phyloP scores from a whole-genome alignment of 2,113 vertebrate genomes.

The Oncorhynchus nerka region DNA sequence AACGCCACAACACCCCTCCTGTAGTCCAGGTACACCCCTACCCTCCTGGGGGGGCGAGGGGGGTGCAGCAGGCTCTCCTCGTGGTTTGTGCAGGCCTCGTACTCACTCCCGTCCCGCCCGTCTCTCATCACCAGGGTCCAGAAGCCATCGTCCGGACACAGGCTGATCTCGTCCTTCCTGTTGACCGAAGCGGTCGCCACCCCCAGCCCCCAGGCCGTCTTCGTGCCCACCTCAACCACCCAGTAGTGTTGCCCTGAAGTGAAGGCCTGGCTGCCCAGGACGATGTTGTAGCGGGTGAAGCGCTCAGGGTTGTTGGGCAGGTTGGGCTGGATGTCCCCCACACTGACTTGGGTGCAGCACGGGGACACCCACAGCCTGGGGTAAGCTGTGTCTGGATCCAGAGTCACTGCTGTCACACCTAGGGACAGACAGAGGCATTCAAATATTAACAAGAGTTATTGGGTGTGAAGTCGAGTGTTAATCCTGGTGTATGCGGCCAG shows the following conservation, averaged over 20 bases:
- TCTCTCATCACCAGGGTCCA: conserved; percentile 76
- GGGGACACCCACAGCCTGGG: conserved; percentile 78
- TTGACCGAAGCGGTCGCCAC: conserved; percentile 76
- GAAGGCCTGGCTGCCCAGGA: conserved; percentile 71
- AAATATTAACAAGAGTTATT: neutral
- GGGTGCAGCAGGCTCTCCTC: conserved; percentile 74
- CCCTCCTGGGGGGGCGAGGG: conserved; percentile 48
- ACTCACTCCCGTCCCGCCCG: conserved; percentile 55
- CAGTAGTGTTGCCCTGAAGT: conserved; percentile 78
- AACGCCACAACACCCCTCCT: conserved; percentile 74
- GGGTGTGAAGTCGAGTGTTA: neutral
- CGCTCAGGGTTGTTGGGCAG: conserved; percentile 72
- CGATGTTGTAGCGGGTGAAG: conserved; percentile 82
- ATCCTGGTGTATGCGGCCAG: neutral
- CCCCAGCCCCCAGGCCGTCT: conserved; percentile 84
- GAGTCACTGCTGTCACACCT: conserved; percentile 65
- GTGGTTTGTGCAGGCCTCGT: conserved; percentile 74
- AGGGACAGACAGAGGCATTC: neutral
- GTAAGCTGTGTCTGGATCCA: conserved; percentile 80
- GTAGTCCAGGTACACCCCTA: conserved; percentile 81
- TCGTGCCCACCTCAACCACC: conserved; percentile 83
- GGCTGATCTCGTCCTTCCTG: conserved; percentile 76
- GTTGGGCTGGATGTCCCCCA: conserved; percentile 64
- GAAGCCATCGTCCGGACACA: conserved; percentile 82
- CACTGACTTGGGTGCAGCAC: conserved; percentile 74